phyloP scores from a whole-genome alignment of 2,888 invertebrate genomes.

The Heliconius sara region DNA sequence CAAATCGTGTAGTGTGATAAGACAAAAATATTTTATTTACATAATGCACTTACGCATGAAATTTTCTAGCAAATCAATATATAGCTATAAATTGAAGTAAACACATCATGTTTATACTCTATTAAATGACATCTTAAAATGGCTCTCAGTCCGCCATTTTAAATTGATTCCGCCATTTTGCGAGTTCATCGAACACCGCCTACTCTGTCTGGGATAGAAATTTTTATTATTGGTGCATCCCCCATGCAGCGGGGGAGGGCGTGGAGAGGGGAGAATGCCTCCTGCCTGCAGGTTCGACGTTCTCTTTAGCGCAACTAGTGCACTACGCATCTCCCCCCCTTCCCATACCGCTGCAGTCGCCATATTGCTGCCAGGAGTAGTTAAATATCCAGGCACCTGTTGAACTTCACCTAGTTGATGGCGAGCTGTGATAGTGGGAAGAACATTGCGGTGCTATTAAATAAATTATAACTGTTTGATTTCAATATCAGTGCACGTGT shows the following conservation, averaged over 20 bases:
- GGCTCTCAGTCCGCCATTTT: neutral
- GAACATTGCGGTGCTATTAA: conserved; percentile 32
- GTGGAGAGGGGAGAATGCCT: neutral
- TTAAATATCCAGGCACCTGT: conserved; percentile 50
- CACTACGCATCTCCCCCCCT: conserved; percentile 42
- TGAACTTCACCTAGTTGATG: conserved; percentile 48
- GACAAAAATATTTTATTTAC: neutral
- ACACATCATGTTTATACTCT: neutral
- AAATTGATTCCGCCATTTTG: conserved; percentile 33
- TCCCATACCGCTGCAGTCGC: conserved; percentile 43
- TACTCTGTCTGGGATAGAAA: conserved; percentile 31
- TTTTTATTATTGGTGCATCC: conserved; percentile 34
- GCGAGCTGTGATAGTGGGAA: conserved; percentile 43
- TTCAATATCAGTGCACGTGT: conserved; percentile 1
- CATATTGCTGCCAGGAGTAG: conserved; percentile 44
- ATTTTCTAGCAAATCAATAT: neutral
- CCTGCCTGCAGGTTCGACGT: conserved; percentile 35
- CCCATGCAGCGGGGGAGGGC: conserved; percentile 9
- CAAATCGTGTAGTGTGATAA: neutral
- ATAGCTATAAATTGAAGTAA: neutral
- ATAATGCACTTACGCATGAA: neutral
- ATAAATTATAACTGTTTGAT: neutral
- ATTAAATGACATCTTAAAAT: neutral
- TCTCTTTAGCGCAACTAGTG: conserved; percentile 40
- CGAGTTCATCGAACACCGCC: conserved; percentile 15